phyloP scores from a whole-genome alignment of 2,888 invertebrate genomes.

The Orthosia cruda region DNA sequence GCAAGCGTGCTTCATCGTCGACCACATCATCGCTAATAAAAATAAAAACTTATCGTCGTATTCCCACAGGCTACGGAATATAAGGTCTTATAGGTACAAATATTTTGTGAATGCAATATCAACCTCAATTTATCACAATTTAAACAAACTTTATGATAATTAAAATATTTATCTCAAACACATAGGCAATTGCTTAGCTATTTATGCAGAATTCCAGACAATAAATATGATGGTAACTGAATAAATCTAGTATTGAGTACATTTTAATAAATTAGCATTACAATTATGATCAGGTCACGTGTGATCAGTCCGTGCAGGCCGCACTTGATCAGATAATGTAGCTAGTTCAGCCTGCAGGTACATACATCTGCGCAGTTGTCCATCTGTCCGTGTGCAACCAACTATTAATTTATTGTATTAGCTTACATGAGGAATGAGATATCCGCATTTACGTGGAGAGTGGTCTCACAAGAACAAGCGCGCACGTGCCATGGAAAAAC shows the following conservation, averaged over 20 bases:
- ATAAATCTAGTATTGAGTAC: slow-evolving; percentile 35
- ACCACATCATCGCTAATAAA: no score
- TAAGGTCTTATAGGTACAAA: background rate
- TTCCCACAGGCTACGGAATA: background rate
- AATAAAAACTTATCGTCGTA: background rate
- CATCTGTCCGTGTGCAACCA: slow-evolving; percentile 72
- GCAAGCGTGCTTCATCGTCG: no score
- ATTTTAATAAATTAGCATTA: slow-evolving; percentile 46
- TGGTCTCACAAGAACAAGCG: slow-evolving; percentile 68
- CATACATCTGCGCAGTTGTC: slow-evolving; percentile 78
- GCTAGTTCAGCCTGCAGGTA: slow-evolving; percentile 45
- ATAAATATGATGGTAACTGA: background rate
- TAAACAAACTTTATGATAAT: background rate
- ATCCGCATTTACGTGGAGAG: slow-evolving; percentile 74
- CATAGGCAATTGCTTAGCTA: slow-evolving; percentile 13
- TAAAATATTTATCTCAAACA: background rate
- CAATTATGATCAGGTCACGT: slow-evolving; percentile 55
- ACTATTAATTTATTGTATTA: slow-evolving; percentile 79
- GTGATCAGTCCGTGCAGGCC: slow-evolving; percentile 23
- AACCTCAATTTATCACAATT: background rate
- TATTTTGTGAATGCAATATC: background rate
- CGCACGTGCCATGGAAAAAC: slow-evolving; percentile 90
- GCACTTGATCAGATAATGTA: slow-evolving; percentile 50
- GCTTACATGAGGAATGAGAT: slow-evolving; percentile 80
- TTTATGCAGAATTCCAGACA: background rate